Evolutionary conservation across 2,888 invertebrate genomes (phyloP).

Genomic region (Chironomus riparius): DNA sequence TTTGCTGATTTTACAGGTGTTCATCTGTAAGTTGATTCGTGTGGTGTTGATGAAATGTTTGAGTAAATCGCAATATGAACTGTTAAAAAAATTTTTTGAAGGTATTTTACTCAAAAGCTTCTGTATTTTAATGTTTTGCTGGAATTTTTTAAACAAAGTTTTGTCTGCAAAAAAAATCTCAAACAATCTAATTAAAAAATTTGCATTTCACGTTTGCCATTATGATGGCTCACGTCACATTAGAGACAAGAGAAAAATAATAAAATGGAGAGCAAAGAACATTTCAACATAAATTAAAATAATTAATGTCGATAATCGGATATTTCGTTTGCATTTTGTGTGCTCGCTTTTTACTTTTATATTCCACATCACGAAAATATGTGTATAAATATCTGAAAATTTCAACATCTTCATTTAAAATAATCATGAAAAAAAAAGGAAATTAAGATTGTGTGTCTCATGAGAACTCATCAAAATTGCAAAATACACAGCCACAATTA

Average conservation of each 20-base stretch:
- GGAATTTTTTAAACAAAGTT: no score
- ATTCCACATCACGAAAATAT: not conserved
- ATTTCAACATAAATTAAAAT: conserved; percentile 6
- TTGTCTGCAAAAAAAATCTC: no score
- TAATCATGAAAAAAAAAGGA: no score
- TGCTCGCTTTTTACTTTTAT: not conserved
- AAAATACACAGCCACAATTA: not conserved
- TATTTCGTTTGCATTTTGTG: not conserved
- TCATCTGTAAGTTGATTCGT: no score
- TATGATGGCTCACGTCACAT: no score
- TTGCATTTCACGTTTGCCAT: not conserved
- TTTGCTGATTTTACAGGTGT: not conserved
- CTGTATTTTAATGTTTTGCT: no score
- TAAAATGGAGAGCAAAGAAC: not conserved
- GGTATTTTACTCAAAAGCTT: no score
- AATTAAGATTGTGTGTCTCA: not conserved
- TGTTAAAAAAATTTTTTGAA: no score
- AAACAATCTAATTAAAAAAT: not conserved
- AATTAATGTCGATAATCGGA: conserved; percentile 5
- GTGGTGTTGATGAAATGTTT: no score
- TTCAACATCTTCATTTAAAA: not conserved
- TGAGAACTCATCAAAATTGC: not conserved
- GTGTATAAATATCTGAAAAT: not conserved
- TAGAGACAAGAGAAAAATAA: no score
- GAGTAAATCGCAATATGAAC: no score